phyloP scores from a whole-genome alignment of 2,113 vertebrate genomes.

The Corythaixoides concolor region DNA sequence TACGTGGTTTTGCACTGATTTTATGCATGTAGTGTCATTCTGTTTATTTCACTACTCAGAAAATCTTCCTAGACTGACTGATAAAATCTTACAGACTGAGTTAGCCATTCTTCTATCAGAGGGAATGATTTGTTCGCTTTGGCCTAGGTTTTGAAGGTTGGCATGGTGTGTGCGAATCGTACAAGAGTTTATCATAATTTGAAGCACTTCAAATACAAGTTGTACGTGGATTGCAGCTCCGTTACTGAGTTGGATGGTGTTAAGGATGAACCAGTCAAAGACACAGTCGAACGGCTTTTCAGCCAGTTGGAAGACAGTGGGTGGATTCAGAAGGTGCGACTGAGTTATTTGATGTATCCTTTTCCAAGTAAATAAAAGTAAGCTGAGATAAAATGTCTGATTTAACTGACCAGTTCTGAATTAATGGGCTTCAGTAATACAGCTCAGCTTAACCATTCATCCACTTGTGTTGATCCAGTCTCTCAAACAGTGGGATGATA shows the following conservation, averaged over 20 bases:
- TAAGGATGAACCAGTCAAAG: slow-evolving; percentile 78
- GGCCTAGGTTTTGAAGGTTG: slow-evolving; percentile 77
- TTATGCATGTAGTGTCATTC: not conserved
- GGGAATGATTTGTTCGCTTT: slow-evolving; percentile 27
- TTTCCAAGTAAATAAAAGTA: not conserved
- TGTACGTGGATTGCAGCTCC: slow-evolving; percentile 76
- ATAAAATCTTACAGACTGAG: not conserved
- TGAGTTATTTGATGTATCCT: not conserved
- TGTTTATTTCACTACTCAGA: not conserved
- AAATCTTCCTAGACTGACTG: not conserved
- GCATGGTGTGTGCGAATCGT: slow-evolving; percentile 76
- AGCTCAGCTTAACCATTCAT: not conserved
- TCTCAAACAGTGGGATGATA: not conserved
- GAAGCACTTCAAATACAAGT: slow-evolving; percentile 85
- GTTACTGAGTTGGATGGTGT: slow-evolving; percentile 23
- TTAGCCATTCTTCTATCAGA: not conserved
- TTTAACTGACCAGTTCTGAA: not conserved
- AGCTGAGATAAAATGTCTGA: not conserved
- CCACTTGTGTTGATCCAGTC: not conserved
- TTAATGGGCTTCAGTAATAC: not conserved
- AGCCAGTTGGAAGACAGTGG: slow-evolving; percentile 57
- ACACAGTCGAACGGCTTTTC: slow-evolving; percentile 77
- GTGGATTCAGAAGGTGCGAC: slow-evolving; percentile 82
- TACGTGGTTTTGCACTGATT: not conserved
- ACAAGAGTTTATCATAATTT: slow-evolving; percentile 82